Percentiles rank a stretch among this genome's conserved stretches.
phyloP scores from a whole-genome alignment of 2,888 invertebrate species.

The Glyphotaelius pellucidus region DNA sequence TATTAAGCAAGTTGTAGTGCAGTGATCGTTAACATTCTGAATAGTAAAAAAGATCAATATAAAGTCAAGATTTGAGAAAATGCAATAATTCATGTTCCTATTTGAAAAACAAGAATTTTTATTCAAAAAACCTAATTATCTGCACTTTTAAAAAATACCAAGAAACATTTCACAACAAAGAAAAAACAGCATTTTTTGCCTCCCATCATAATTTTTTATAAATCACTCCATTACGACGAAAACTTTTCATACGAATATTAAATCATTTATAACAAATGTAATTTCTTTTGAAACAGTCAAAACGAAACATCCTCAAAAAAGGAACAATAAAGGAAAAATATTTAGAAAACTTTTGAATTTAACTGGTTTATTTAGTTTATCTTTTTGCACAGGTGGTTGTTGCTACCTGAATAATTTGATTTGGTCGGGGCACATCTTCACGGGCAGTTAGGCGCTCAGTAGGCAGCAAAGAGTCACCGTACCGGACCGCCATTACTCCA shows the following conservation, averaged over 20 bases:
- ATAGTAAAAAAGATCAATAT: background rate
- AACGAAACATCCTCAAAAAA: background rate
- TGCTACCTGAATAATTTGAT: background rate
- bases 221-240: conserved; percentile 12
- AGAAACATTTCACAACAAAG: background rate
- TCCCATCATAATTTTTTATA: background rate
- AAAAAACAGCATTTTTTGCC: background rate
- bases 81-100: background rate
- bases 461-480: conserved; percentile 45
- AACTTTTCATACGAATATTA: conserved; percentile 23
- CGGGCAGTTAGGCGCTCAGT: conserved; percentile 57
- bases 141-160: background rate
- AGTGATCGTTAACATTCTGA: too few relatives aligned
- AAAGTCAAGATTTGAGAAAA: background rate
- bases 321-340: background rate
- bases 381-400: background rate
- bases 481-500: conserved; percentile 46
- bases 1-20: too few relatives aligned
- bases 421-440: conserved; percentile 39
- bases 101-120: background rate
- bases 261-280: background rate
- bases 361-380: background rate
- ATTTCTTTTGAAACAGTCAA: background rate
- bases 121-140: background rate
- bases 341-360: background rate